phyloP scores from a whole-genome alignment of 1,140 invertebrate genomes.

The Mercenaria mercenaria region DNA sequence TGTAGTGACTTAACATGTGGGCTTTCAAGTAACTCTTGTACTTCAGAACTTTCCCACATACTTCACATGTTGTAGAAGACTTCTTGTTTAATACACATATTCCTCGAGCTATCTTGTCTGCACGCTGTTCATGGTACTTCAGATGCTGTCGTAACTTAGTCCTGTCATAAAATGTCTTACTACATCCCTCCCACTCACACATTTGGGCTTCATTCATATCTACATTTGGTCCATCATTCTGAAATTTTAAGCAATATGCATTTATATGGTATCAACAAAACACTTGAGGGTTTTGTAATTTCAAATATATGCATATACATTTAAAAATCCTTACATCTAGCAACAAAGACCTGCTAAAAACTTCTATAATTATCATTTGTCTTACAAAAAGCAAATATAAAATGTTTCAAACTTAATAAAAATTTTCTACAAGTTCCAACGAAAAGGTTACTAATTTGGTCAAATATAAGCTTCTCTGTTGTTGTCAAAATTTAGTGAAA shows the following conservation, averaged over 20 bases:
- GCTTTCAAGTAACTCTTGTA: conserved; percentile 63
- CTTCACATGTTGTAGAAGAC: conserved; percentile 35
- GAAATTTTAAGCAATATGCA: too few species aligned
- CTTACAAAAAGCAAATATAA: too few species aligned
- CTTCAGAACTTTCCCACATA: conserved; percentile 59
- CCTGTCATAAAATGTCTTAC: conserved; percentile 52
- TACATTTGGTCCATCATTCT: not conserved
- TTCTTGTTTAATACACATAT: conserved; percentile 2
- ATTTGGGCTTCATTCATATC: not conserved
- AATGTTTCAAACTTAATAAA: too few species aligned
- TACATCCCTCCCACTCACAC: conserved; percentile 66
- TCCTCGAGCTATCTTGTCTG: conserved; percentile 61
- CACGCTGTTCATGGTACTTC: conserved; percentile 64
- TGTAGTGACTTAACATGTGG: conserved; percentile 87
- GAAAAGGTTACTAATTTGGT: too few species aligned
- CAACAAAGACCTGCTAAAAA: too few species aligned
- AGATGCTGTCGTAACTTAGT: conserved; percentile 54
- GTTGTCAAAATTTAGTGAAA: too few species aligned
- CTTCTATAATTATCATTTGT: too few species aligned
- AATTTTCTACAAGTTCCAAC: too few species aligned
- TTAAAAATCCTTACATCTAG: too few species aligned
- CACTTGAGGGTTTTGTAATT: too few species aligned
- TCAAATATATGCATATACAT: too few species aligned
- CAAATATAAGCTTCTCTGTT: too few species aligned
- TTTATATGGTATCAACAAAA: not conserved